Conservation (phyloP, 2,797 vertebrate genomes). For the Amblyopsis hoosieri region DNA sequence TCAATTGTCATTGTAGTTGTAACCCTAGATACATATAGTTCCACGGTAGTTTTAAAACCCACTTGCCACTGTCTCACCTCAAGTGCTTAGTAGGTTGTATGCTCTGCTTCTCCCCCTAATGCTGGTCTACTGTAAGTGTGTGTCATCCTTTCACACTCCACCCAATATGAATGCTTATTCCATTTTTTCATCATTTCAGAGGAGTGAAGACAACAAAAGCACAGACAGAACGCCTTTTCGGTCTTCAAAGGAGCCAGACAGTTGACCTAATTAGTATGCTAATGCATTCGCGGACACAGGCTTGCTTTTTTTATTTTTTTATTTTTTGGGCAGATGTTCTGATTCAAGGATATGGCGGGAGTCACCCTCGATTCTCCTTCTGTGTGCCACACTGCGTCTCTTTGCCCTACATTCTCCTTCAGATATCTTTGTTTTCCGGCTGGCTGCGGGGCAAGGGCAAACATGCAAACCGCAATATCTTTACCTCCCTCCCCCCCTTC, state of each 20-base stretch:
- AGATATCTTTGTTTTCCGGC: constrained; percentile 58
- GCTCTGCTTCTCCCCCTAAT: no score
- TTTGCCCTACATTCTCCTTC: constrained; percentile 57
- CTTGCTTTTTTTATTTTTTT: constrained; percentile 18
- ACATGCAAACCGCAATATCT: not conserved
- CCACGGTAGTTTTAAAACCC: no score
- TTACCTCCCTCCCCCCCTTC: constrained; percentile 30
- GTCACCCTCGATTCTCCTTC: constrained; percentile 5
- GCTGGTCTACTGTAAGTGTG: no score
- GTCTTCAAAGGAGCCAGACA: constrained; percentile 70
- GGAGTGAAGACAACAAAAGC: constrained; percentile 56
- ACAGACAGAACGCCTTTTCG: constrained; percentile 58
- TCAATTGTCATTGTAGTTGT: no score
- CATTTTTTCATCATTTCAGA: no score
- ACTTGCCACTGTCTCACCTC: no score
- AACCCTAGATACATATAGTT: no score
- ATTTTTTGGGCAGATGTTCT: constrained; percentile 36
- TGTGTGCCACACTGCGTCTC: constrained; percentile 31
- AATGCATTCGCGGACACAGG: constrained; percentile 45
- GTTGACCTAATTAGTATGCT: constrained; percentile 73
- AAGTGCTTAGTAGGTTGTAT: no score
- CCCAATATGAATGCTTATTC: no score
- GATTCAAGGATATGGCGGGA: constrained; percentile 33
- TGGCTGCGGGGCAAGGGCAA: constrained; percentile 27
- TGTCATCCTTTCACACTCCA: no score